A percentile compares a stretch with the other conserved stretches of the same genome.
Conservation (phyloP, 2,888 invertebrate genomes). For the Acanthosepion lycidas region DNA sequence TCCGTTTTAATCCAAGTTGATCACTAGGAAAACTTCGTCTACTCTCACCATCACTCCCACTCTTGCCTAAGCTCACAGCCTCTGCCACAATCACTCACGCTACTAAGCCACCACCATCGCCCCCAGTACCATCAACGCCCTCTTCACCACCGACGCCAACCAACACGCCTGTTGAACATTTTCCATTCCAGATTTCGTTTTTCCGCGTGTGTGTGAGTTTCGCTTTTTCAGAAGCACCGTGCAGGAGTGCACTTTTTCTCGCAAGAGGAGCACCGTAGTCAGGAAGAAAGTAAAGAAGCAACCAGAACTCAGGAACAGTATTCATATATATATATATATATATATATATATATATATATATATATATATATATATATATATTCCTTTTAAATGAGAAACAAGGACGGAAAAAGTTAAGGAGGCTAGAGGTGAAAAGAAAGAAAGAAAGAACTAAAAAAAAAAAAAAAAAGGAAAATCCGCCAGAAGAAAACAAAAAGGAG, state of each 20-base stretch:
- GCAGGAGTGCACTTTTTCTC: background rate
- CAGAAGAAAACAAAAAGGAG: too few relatives aligned
- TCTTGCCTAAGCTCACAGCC: background rate
- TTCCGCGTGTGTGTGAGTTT: conserved; percentile 18
- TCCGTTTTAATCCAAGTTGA: background rate
- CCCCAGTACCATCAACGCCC: background rate
- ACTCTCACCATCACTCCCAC: background rate
- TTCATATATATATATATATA: too few relatives aligned
- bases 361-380: too few relatives aligned
- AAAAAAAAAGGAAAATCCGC: background rate
- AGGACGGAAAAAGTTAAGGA: too few relatives aligned
- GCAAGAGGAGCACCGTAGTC: background rate
- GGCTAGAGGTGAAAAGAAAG: background rate
- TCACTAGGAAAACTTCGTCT: background rate
- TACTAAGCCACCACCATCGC: conserved; percentile 4
- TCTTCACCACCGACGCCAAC: background rate
- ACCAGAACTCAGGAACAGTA: too few relatives aligned
- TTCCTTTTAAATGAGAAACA: too few relatives aligned
- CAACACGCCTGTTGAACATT: conserved; percentile 14
- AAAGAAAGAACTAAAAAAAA: background rate
- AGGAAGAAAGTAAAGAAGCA: background rate
- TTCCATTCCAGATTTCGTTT: background rate
- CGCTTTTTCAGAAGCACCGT: conserved; percentile 17
- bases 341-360: too few relatives aligned
- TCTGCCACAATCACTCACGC: background rate